Evolutionary conservation across 2,113 vertebrate genomes (phyloP).

Genomic region (Gasterosteus aculeatus): DNA sequence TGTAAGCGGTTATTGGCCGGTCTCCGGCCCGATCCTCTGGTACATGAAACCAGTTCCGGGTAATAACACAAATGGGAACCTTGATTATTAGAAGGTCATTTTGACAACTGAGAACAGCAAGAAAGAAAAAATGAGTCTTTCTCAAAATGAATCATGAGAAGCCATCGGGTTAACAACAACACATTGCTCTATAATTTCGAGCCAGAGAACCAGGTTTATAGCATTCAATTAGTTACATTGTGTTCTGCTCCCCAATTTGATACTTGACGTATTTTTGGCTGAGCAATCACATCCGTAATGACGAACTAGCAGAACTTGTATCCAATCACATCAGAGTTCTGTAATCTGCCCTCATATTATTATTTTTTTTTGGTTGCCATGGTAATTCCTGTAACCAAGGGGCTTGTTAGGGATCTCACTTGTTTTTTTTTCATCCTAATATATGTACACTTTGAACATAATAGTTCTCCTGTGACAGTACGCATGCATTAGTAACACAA

Average conservation of each 20-base stretch:
- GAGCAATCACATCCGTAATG: constrained; percentile 57
- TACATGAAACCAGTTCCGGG: not conserved
- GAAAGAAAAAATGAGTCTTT: not conserved
- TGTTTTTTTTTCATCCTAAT: constrained; percentile 52
- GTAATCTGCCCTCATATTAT: constrained; percentile 30
- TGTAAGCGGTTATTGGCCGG: no score
- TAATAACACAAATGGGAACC: not conserved
- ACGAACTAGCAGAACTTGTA: constrained; percentile 38
- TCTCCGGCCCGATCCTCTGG: no score
- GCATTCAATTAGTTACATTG: constrained; percentile 44
- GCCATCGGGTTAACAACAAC: not conserved
- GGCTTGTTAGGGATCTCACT: constrained; percentile 51
- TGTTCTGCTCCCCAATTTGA: constrained; percentile 19
- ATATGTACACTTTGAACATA: constrained; percentile 44
- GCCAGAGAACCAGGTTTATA: constrained; percentile 16
- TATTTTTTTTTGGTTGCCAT: constrained; percentile 58
- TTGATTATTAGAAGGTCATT: not conserved
- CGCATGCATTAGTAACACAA: constrained; percentile 40
- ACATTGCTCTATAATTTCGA: constrained; percentile 35
- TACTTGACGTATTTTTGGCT: constrained; percentile 40
- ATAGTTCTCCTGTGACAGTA: constrained; percentile 51
- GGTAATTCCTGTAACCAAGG: constrained; percentile 54
- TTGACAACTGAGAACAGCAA: not conserved
- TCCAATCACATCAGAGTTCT: constrained; percentile 53
- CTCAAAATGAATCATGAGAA: not conserved